Conservation (phyloP, 2,113 vertebrate species). For the Capreolus pygargus region DNA sequence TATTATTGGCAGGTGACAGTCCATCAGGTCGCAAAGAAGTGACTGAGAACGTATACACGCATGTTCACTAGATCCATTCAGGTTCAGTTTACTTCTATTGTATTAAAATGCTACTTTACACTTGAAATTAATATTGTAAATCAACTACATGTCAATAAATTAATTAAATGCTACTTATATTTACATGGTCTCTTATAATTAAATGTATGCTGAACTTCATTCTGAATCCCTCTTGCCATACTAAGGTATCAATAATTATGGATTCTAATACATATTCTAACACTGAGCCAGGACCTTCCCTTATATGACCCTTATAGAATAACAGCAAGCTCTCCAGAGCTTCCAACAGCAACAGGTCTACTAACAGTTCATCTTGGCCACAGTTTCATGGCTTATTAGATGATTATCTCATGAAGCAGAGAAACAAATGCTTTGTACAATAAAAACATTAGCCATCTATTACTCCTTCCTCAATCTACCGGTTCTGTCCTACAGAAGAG, state of each 20-base stretch:
- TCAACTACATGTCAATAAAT: neutral
- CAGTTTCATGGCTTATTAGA: neutral
- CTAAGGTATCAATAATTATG: neutral
- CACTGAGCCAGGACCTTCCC: neutral
- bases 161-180: neutral
- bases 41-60: neutral
- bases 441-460: neutral
- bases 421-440: neutral
- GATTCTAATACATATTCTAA: neutral
- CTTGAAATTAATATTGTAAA: neutral
- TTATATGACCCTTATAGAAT: neutral
- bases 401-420: neutral
- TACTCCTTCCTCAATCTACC: neutral
- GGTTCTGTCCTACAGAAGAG: neutral
- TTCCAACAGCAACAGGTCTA: neutral
- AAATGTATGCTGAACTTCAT: neutral
- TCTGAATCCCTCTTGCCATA: neutral
- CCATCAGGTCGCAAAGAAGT: neutral
- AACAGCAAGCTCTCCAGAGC: neutral
- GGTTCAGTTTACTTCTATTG: neutral
- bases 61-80: neutral
- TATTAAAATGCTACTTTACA: neutral
- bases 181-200: neutral
- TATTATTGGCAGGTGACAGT: neutral
- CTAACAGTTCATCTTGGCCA: neutral